These are phyloP conservation scores for Agrotis puta DNA, from an alignment of 2,888 invertebrate genomes.

Conservation along the genomic window DNA sequence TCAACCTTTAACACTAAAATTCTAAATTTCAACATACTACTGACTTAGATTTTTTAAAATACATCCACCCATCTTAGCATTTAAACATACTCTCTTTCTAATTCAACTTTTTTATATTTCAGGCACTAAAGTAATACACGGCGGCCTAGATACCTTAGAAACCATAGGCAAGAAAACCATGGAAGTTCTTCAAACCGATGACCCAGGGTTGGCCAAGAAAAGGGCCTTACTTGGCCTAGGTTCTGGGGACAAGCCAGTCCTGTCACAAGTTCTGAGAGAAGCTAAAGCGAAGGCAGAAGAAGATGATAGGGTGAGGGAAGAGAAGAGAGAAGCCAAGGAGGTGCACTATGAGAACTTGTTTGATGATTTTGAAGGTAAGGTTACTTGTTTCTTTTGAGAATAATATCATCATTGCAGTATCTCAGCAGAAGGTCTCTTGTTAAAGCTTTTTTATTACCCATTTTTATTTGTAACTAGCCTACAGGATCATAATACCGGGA, in stretches of 20 bases:
- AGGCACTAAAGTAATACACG: conserved; percentile 94
- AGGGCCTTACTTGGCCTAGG: conserved; percentile 92
- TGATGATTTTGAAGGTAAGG: conserved; percentile 95
- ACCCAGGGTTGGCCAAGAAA: conserved; percentile 96
- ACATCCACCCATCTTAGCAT: no score
- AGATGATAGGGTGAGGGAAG: conserved; percentile 88
- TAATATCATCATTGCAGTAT: no score
- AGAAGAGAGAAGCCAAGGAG: conserved; percentile 88
- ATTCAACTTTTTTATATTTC: conserved; percentile 53
- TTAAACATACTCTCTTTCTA: background rate
- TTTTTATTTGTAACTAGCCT: no score
- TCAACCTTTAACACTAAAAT: no score
- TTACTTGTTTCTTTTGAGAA: no score
- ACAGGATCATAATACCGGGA: no score
- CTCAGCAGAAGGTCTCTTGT: no score
- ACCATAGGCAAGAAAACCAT: conserved; percentile 98
- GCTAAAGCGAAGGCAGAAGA: conserved; percentile 93
- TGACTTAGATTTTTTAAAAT: no score
- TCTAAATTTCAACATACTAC: no score
- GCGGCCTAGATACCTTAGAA: conserved; percentile 97
- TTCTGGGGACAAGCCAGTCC: conserved; percentile 91
- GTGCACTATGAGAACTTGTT: conserved; percentile 95
- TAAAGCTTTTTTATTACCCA: no score
- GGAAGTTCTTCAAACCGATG: conserved; percentile 97
- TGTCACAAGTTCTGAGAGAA: conserved; percentile 93